Evolutionary conservation across 2,113 vertebrate genomes (phyloP), one percentile per base, ranked within the genome.

Genomic region (Archilochus colubris): DNA sequence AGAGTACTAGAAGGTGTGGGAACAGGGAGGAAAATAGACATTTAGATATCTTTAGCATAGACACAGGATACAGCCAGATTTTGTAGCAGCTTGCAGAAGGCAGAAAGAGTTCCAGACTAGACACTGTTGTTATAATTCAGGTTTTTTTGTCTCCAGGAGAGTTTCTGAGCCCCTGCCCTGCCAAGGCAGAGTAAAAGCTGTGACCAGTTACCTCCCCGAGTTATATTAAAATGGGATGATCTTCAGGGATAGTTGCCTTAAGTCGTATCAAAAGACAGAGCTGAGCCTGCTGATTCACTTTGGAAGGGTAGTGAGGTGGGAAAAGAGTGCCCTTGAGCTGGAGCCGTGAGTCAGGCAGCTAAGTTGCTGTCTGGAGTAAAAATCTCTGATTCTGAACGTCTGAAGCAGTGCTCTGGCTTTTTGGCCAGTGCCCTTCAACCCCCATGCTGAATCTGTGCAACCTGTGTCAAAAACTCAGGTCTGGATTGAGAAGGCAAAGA

Each of bases 61-160:
- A 16, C 51, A 57, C 30, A 21, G 31, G 62, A 21, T 55, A 36
- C 1, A 2, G 30, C 17, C 61, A 44, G 40, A 18, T 19, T 62
- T 62, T 50, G 28, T 68, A 61, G 28, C 61, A 33, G 7, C 40
- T 61, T 55, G n/a, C 55, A 51, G 61, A 68, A 50, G 40, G 12
- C 33, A 67, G 61, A 54, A 61, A 31, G 17, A 1, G 2, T 22
- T 81, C 40, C 48, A 68, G 30, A 31, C 62, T 55, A 19, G 8
- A 43, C 7, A 27, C 14, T 0, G 0, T 36, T 17, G 18, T 53
- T 59, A 38, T n/a, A 1, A 8, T 30, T 33, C 33, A 33, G 33
- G 33, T 30, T 48, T 57, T 53, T 27, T 11, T 5, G 20, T 51
- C 31, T 0, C 1, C n/a, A 23, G 21, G 36, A 54, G 24, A 48